Percentiles rank a stretch among this genome's conserved stretches.
Conservation (phyloP, 2,888 invertebrate genomes). For the Dolichomitus sp. region DNA sequence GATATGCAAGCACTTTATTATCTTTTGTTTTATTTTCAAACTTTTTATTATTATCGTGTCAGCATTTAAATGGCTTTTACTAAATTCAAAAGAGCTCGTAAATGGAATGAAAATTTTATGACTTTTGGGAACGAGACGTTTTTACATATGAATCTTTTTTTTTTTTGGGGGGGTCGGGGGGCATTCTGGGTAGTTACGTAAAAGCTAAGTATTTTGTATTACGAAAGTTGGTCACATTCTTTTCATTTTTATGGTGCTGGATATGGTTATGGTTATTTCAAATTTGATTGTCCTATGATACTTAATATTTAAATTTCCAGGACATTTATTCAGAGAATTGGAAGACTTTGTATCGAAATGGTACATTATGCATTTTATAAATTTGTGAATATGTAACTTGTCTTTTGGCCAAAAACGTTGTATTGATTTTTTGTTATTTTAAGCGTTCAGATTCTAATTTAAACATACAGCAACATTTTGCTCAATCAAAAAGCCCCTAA, state of each 20-base stretch:
- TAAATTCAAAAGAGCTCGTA: constrained; percentile 73
- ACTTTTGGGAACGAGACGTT: neutral
- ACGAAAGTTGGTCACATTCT: neutral
- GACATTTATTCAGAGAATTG: neutral
- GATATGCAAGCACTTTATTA: constrained; percentile 7
- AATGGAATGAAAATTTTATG: constrained; percentile 16
- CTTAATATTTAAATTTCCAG: neutral
- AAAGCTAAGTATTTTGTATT: constrained; percentile 6
- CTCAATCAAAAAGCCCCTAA: too few relatives aligned
- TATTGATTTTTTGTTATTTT: neutral
- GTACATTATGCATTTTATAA: neutral
- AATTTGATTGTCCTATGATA: neutral
- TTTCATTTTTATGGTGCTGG: neutral
- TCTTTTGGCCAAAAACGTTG: neutral
- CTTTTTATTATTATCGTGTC: constrained; percentile 17
- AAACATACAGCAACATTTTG: too few relatives aligned
- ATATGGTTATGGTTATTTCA: neutral
- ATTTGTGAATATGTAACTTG: neutral
- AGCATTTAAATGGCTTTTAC: constrained; percentile 52
- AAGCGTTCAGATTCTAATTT: neutral
- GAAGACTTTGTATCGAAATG: neutral
- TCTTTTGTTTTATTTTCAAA: constrained; percentile 15
- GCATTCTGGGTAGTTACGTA: neutral
- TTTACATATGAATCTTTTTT: neutral
- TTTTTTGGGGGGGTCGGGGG: neutral